Evolutionary conservation across 2,113 vertebrate species (phyloP), one percentile per base, ranked within the genome.

Genomic region (Lutjanus erythropterus): DNA sequence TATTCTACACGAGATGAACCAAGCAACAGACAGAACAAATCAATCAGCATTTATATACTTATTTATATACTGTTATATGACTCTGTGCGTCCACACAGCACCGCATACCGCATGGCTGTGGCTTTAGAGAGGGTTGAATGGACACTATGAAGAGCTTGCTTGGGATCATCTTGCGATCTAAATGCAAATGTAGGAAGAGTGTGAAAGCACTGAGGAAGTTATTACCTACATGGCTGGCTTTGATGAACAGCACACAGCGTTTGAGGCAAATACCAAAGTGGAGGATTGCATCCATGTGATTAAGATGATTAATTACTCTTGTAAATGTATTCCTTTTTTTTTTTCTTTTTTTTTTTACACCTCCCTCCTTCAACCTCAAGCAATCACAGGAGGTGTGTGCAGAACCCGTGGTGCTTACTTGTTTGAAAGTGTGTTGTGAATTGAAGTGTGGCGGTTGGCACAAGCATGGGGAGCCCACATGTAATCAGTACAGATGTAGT

Each of bases 171-270:
- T 84, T 69, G 71, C 52, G 90, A 92, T 93, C 82, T 93, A 91
- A 92, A 92, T 93, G 89, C 91, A 87, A 93, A 93, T 94, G 85
- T 71, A 59, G 33, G 71, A 80, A 67, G 78, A 71, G 81, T 80
- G 86, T 87, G 89, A 91, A 88, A 83, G 85, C 85, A 78, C 71
- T 49, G 79, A 84, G 89, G 90, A 91, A 89, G 86, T 89, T 91
- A 92, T 91, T 92, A 93, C 88, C 82, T 90, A 91, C 89, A 92
- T 93, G 91, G 86, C 87, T 93, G 92, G 80, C 86, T 93, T 92
- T 91, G 91, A 94, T 92, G 89, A 93, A 91, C 85, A 85, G 88
- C 91, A 86, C 67, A 49, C 42, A 70, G 88, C 47, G 59, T 89
- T 74, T 49, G 47, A 83, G 70, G 88, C 81, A 88, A 88, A 93